Conservation (phyloP, 1,140 invertebrate genomes). For the Augochlora pura region DNA sequence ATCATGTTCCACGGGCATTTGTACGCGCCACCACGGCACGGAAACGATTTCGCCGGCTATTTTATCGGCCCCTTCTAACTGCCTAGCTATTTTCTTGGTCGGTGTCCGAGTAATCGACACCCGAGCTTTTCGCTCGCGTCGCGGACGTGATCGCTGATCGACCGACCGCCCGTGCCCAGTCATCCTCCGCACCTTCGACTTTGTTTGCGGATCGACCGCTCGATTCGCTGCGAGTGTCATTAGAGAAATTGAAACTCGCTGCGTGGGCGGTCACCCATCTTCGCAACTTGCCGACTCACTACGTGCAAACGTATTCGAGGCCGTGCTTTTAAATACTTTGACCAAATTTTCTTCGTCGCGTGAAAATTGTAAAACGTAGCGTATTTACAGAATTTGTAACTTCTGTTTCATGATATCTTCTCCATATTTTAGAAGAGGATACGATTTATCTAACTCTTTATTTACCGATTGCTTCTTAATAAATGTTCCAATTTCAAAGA, state of each 20-base stretch:
- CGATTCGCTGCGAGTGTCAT: neutral
- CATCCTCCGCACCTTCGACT: neutral
- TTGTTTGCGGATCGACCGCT: neutral
- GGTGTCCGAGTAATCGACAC: conserved; percentile 34
- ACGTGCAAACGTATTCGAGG: too few species aligned
- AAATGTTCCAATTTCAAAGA: too few species aligned
- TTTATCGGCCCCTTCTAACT: conserved; percentile 41
- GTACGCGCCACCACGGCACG: conserved; percentile 46
- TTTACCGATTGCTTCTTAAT: too few species aligned
- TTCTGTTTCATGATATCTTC: too few species aligned
- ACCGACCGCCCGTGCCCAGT: neutral
- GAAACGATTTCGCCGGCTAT: conserved; percentile 34
- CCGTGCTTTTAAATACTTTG: too few species aligned
- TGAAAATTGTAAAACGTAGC: too few species aligned
- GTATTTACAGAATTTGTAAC: too few species aligned
- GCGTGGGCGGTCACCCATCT: neutral
- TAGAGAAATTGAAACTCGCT: neutral
- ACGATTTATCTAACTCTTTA: too few species aligned
- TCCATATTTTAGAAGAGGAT: too few species aligned
- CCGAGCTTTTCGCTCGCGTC: conserved; percentile 1
- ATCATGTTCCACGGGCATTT: conserved; percentile 77
- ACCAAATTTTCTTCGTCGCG: too few species aligned
- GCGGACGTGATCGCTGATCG: neutral
- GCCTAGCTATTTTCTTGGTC: conserved; percentile 23
- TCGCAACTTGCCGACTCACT: too few species aligned